A percentile compares a stretch with the other conserved stretches of the same genome.
Conservation (phyloP, 2,113 vertebrate genomes). For the Microtus oregoni region DNA sequence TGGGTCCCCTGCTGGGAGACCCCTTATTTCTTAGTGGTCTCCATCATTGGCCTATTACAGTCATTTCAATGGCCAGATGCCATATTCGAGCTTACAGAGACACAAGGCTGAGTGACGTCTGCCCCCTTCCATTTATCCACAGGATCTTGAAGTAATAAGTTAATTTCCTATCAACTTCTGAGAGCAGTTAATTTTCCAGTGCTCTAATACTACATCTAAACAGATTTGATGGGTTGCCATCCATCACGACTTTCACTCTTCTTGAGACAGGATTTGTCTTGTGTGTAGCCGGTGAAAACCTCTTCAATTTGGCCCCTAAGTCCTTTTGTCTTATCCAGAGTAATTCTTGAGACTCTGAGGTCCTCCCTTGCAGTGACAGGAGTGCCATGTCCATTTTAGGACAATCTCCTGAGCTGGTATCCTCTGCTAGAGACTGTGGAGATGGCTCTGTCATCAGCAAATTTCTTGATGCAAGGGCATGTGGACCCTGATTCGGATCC, state of each 20-base stretch:
- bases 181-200: slow-evolving; percentile 16
- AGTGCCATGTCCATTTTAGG: neutral
- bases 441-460: neutral
- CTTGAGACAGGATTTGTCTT: neutral
- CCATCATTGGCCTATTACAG: neutral
- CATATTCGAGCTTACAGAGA: neutral
- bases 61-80: neutral
- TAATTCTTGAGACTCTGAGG: neutral
- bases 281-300: neutral
- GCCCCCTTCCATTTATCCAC: neutral
- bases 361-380: neutral
- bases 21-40: neutral
- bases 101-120: neutral
- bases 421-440: neutral
- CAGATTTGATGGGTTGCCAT: neutral
- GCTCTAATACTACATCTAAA: slow-evolving; percentile 1
- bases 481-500: neutral
- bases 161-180: neutral
- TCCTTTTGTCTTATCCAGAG: neutral
- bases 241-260: neutral
- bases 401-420: neutral
- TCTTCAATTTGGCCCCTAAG: neutral
- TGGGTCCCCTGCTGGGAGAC: neutral
- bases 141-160: neutral
- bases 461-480: neutral